Evolutionary conservation across 2,797 vertebrate genomes (phyloP).

Genomic region (Emys orbicularis): DNA sequence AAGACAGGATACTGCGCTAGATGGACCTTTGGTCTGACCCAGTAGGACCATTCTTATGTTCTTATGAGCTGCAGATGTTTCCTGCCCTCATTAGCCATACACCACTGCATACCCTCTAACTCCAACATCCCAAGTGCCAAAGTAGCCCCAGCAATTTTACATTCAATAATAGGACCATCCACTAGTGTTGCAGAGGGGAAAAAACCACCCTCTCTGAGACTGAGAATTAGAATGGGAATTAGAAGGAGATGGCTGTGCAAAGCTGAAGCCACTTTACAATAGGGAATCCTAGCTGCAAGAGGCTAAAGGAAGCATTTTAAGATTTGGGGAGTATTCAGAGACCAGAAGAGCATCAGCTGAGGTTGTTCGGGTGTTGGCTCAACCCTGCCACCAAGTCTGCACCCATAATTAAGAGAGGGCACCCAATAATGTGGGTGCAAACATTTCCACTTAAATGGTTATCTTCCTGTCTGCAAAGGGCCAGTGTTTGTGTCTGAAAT

Average conservation of each 20-base stretch:
- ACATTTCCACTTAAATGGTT: accelerated
- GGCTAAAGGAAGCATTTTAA: no score
- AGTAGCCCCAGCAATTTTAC: background rate
- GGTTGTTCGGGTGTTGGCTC: no score
- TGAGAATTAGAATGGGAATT: no score
- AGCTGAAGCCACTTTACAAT: no score
- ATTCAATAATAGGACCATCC: background rate
- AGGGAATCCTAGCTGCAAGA: no score
- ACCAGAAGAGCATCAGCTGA: background rate
- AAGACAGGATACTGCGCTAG: no score
- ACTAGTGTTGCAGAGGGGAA: background rate
- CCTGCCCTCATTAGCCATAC: background rate
- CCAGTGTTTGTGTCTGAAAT: background rate
- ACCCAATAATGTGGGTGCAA: background rate
- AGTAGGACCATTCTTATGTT: no score
- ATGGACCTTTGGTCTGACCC: no score
- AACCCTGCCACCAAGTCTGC: accelerated
- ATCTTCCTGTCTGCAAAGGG: accelerated
- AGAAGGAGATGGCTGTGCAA: no score
- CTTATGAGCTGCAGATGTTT: background rate
- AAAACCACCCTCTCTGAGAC: background rate
- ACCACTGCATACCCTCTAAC: background rate
- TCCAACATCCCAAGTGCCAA: background rate
- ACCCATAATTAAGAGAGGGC: accelerated
- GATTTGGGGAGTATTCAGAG: no score